Evolutionary conservation across 2,888 invertebrate genomes (phyloP), one percentile per base, ranked within the genome.

Genomic region (Linnaemya vulpina): DNA sequence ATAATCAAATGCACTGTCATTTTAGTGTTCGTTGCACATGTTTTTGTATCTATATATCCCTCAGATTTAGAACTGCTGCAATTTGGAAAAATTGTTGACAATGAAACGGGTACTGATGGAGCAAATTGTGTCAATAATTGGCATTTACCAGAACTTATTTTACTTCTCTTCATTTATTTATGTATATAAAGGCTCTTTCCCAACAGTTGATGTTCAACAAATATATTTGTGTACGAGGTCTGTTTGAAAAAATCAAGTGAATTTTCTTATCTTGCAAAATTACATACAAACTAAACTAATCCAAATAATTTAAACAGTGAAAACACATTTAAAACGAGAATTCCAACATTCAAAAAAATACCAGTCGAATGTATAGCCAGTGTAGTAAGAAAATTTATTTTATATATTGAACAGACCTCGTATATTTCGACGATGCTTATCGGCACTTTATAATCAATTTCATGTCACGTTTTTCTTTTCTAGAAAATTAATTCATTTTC

Each of bases 381-480:
- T n/a, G n/a, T n/a, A n/a, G n/a, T n/a, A n/a, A n/a, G n/a, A n/a
- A n/a, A n/a, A n/a, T n/a, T n/a, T n/a, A n/a, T n/a, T n/a, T n/a
- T n/a, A n/a, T n/a, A n/a, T n/a, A n/a, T n/a, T n/a, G n/a, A n/a
- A n/a, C n/a, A n/a, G n/a, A n/a, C n/a, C n/a, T n/a, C n/a, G n/a
- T n/a, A n/a, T n/a, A n/a, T n/a, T n/a, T n/a, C n/a, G n/a, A n/a
- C n/a, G n/a, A n/a, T n/a, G n/a, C n/a, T n/a, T n/a, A n/a, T n/a
- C n/a, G 74, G 51, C 67, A 55, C 55, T 38, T 55, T 83, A 79
- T 84, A 84, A 87, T 86, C 86, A 86, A 87, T 87, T 88, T 89
- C 84, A 84, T 87, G 89, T 88, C 90, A 91, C 91, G 91, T 91
- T 88, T 77, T 87, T 88, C 88, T 86, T 87, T n/a, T n/a, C n/a